These are phyloP conservation scores for Glyptemys insculpta DNA, from an alignment of 2,797 vertebrate species.

Conservation along the genomic window DNA sequence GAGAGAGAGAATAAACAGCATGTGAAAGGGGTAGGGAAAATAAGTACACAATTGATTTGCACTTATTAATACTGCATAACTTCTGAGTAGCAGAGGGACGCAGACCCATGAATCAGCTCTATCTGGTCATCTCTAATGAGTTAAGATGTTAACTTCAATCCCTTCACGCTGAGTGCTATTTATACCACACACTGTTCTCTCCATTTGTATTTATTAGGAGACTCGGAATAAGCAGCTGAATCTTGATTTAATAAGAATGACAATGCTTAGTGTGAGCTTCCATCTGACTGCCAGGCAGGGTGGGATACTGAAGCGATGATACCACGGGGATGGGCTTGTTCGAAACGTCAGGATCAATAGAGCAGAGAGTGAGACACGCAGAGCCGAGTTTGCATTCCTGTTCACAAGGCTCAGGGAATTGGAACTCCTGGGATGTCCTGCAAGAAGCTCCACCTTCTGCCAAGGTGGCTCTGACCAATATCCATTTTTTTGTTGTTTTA, in stretches of 20 bases:
- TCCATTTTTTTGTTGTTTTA: not conserved
- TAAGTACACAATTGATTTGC: not conserved
- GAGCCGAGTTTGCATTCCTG: not conserved
- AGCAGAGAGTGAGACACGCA: not conserved
- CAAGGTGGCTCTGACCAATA: accelerated
- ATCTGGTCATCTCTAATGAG: not conserved
- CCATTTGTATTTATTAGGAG: conserved; percentile 12
- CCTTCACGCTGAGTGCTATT: not conserved
- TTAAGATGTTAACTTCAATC: not conserved
- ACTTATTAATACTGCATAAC: not conserved
- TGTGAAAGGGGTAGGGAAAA: not conserved
- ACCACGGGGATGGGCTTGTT: not conserved
- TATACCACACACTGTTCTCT: not conserved
- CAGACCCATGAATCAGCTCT: conserved; percentile 11
- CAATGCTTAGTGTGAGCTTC: not conserved
- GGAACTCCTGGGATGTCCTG: not conserved
- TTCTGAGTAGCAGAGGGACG: not conserved
- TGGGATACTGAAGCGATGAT: not conserved
- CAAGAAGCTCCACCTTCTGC: not conserved
- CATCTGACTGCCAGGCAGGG: not conserved
- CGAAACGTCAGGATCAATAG: not conserved
- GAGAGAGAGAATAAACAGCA: not conserved
- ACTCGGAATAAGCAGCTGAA: not conserved
- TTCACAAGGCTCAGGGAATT: not conserved
- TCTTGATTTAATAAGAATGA: not conserved